These are phyloP conservation scores for Zelostemma sp. DNA, from an alignment of 1,140 invertebrate species.

Conservation along the genomic window DNA sequence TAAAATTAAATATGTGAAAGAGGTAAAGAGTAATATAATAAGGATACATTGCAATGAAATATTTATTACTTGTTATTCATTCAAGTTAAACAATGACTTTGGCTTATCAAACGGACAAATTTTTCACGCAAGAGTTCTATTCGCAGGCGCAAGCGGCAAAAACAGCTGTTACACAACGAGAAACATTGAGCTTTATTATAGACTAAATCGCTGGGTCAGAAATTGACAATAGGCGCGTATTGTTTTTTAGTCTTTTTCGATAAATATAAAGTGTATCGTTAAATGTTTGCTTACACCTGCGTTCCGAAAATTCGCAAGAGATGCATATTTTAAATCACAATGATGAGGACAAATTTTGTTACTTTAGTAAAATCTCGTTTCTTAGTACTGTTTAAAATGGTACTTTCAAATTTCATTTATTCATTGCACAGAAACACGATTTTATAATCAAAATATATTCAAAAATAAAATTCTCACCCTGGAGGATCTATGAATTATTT, in stretches of 20 bases:
- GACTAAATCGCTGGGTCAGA: neutral
- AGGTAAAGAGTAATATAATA: neutral
- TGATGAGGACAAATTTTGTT: slow-evolving; percentile 57
- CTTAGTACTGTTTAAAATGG: slow-evolving; percentile 20
- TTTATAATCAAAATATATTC: neutral
- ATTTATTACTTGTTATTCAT: slow-evolving; percentile 59
- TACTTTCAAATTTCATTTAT: slow-evolving; percentile 16
- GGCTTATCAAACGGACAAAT: slow-evolving; percentile 44
- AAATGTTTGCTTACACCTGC: slow-evolving; percentile 25
- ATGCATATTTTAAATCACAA: slow-evolving; percentile 58
- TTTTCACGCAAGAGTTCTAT: slow-evolving; percentile 37
- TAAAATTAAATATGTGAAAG: too few species aligned
- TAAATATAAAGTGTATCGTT: slow-evolving; percentile 16
- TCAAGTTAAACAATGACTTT: slow-evolving; percentile 46
- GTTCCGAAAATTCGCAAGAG: slow-evolving; percentile 33
- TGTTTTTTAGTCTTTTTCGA: slow-evolving; percentile 9
- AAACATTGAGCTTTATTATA: slow-evolving; percentile 31
- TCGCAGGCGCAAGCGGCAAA: slow-evolving; percentile 27
- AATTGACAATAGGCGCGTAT: slow-evolving; percentile 16
- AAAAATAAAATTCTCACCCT: neutral
- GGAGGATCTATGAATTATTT: neutral
- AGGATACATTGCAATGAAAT: slow-evolving; percentile 58
- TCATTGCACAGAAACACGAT: slow-evolving; percentile 10
- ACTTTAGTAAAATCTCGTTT: slow-evolving; percentile 26
- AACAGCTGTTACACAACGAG: slow-evolving; percentile 6